These are phyloP conservation scores for Sarcophaga bullata DNA, from an alignment of 1,140 invertebrate genomes.

Conservation along the genomic window DNA sequence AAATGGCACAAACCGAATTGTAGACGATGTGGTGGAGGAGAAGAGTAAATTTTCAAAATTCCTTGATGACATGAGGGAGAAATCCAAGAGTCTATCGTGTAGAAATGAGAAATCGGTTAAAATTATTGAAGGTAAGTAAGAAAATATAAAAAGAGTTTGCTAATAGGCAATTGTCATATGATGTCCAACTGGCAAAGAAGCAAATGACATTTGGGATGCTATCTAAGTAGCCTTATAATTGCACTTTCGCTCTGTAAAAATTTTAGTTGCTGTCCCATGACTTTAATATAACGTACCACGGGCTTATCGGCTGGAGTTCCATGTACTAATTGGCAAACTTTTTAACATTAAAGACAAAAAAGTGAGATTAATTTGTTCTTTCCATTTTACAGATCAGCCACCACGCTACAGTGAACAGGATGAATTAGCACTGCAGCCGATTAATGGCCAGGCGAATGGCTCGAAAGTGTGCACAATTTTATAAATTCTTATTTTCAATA, in stretches of 20 bases:
- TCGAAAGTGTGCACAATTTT: constrained; percentile 64
- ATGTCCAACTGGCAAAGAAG: too few relatives aligned
- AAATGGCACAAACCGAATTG: not conserved
- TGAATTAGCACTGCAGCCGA: constrained; percentile 51
- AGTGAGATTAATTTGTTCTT: not conserved
- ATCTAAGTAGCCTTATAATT: too few relatives aligned
- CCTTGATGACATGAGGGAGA: constrained; percentile 50
- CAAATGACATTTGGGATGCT: too few relatives aligned
- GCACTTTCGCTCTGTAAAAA: too few relatives aligned
- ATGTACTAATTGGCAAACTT: too few relatives aligned
- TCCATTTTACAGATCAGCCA: constrained; percentile 54
- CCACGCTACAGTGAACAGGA: constrained; percentile 48
- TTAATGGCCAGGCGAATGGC: constrained; percentile 54
- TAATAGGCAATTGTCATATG: too few relatives aligned
- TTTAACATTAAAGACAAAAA: too few relatives aligned
- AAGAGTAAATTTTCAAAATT: constrained; percentile 59
- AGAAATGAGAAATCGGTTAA: constrained; percentile 60
- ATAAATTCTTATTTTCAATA: constrained; percentile 48
- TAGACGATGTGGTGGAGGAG: constrained; percentile 43
- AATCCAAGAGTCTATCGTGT: constrained; percentile 50
- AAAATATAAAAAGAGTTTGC: too few relatives aligned
- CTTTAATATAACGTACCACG: too few relatives aligned
- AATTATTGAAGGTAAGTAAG: constrained; percentile 57
- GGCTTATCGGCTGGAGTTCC: too few relatives aligned
- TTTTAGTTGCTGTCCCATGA: too few relatives aligned